Percentiles rank a stretch among this genome's conserved stretches.
phyloP scores from a whole-genome alignment of 1,140 invertebrate species.

The Drosophila parabipectinata region DNA sequence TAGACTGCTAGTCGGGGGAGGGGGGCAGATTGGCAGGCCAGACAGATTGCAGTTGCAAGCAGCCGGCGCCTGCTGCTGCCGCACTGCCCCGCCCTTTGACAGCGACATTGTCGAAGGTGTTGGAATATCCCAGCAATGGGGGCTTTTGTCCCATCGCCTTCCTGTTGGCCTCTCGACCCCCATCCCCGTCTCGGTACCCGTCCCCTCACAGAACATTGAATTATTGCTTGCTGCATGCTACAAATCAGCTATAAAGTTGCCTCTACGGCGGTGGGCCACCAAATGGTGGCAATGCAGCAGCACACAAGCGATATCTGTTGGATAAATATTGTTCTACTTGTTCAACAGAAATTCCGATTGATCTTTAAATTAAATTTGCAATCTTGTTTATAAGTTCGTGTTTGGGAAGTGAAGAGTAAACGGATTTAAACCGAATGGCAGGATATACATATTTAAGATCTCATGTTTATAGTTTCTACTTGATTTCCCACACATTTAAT shows the following conservation, averaged over 20 bases:
- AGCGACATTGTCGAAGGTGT: slow-evolving; percentile 69
- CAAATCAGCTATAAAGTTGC: slow-evolving; percentile 71
- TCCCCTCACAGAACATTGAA: slow-evolving; percentile 66
- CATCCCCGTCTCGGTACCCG: neutral
- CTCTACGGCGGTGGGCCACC: slow-evolving; percentile 23
- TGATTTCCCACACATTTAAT: neutral
- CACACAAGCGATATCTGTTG: slow-evolving; percentile 32
- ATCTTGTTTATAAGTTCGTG: slow-evolving; percentile 32
- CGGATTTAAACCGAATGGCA: neutral
- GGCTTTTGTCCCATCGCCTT: slow-evolving; percentile 15
- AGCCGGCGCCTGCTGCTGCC: slow-evolving; percentile 54
- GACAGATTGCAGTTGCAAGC: slow-evolving; percentile 75
- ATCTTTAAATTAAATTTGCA: slow-evolving; percentile 53
- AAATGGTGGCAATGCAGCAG: slow-evolving; percentile 48
- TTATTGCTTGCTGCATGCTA: slow-evolving; percentile 77
- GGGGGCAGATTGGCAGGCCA: slow-evolving; percentile 56
- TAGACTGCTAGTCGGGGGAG: neutral
- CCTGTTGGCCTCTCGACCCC: neutral
- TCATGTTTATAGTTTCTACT: no score
- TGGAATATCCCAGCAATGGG: slow-evolving; percentile 68
- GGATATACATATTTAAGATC: no score
- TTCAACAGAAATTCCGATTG: slow-evolving; percentile 29
- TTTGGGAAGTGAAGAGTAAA: neutral
- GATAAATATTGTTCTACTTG: slow-evolving; percentile 40
- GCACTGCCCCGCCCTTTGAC: slow-evolving; percentile 20